A percentile compares a stretch with the other conserved stretches of the same genome.
Conservation (phyloP, 1,140 invertebrate genomes). For the Phymastichus coffea region DNA sequence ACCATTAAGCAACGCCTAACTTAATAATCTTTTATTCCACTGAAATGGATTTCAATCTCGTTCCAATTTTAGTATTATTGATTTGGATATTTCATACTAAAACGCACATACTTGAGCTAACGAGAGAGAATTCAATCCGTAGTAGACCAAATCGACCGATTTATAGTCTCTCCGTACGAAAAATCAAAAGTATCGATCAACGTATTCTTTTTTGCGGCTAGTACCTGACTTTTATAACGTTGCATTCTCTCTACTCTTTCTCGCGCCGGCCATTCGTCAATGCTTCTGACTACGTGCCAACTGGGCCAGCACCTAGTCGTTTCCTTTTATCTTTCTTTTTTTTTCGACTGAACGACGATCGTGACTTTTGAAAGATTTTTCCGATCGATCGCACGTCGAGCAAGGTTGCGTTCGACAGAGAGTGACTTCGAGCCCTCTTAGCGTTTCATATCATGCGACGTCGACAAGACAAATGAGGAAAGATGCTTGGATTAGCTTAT, state of each 20-base stretch:
- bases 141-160: constrained; percentile 11
- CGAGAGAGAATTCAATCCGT: neutral
- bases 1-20: no score
- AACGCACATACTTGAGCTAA: neutral
- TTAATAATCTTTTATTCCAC: no score
- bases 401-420: neutral
- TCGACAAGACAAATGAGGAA: neutral
- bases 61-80: no score
- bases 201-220: neutral
- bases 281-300: constrained; percentile 33
- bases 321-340: constrained; percentile 15
- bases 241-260: no score
- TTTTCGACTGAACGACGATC: neutral
- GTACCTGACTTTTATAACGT: constrained; percentile 17
- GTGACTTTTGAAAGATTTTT: constrained; percentile 6
- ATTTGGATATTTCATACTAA: neutral
- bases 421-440: neutral
- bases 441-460: neutral
- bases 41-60: no score
- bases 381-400: constrained; percentile 14
- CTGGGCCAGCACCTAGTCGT: constrained; percentile 22
- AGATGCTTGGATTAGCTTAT: neutral
- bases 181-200: neutral
- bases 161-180: constrained; percentile 2
- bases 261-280: constrained; percentile 30